Evolutionary conservation across 1,140 invertebrate species (phyloP).

Genomic region (Trichonephila clavipes): DNA sequence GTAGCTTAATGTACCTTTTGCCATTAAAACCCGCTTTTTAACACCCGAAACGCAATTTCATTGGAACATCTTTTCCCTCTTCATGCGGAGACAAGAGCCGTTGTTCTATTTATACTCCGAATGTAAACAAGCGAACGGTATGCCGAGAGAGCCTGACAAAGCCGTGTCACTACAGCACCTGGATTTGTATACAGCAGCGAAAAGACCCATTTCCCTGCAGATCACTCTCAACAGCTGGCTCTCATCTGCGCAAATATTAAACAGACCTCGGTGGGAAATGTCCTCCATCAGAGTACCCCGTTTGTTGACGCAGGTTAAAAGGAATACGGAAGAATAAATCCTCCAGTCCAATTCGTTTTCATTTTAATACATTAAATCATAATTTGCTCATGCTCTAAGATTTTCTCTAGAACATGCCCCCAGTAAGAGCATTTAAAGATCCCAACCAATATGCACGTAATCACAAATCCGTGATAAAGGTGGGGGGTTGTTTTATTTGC

Average conservation of each 20-base stretch:
- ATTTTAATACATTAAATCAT: too few species aligned
- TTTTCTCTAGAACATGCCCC: too few species aligned
- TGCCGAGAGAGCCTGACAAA: slow-evolving; percentile 41
- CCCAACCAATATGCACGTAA: too few species aligned
- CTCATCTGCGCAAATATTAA: slow-evolving; percentile 74
- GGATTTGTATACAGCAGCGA: slow-evolving; percentile 70
- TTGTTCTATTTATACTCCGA: slow-evolving; percentile 73
- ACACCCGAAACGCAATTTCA: neutral
- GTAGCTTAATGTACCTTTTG: too few species aligned
- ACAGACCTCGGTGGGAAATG: slow-evolving; percentile 51
- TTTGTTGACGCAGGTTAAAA: slow-evolving; percentile 16
- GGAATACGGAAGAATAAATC: neutral
- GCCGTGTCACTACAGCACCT: slow-evolving; percentile 64
- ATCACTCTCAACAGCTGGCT: slow-evolving; percentile 49
- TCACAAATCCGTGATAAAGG: too few species aligned
- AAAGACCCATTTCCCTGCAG: slow-evolving; percentile 27
- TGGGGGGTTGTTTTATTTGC: too few species aligned
- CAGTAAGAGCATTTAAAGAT: too few species aligned
- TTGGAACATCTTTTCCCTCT: neutral
- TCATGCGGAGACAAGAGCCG: slow-evolving; percentile 5
- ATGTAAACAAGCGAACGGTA: slow-evolving; percentile 61
- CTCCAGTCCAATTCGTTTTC: neutral
- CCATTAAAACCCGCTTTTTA: neutral
- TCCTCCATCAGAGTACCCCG: neutral
- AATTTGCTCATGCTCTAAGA: too few species aligned